Conservation (phyloP, 1,140 invertebrate species). For the Meteorus sp. region DNA sequence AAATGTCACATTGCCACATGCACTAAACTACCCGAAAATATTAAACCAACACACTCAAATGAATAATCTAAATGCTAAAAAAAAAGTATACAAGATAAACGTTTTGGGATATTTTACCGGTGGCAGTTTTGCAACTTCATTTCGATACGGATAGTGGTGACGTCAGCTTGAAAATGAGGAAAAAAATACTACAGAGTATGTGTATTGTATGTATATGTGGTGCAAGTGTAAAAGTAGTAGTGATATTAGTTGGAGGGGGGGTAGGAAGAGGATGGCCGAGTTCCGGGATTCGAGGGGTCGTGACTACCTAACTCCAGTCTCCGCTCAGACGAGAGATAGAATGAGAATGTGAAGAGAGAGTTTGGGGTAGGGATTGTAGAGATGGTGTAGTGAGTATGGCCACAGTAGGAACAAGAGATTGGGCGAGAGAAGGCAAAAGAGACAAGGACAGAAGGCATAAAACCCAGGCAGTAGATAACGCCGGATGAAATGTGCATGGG, state of each 20-base stretch:
- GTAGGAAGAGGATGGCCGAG: background rate
- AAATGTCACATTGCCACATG: too few species aligned
- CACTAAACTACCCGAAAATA: too few species aligned
- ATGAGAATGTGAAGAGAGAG: too few species aligned
- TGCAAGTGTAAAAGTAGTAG: background rate
- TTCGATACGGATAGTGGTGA: slow-evolving; percentile 21
- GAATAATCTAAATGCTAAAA: too few species aligned
- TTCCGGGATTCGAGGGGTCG: slow-evolving; percentile 2
- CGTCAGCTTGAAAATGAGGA: slow-evolving; percentile 10
- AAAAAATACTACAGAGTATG: too few species aligned
- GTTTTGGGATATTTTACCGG: too few species aligned
- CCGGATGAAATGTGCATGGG: slow-evolving; percentile 30
- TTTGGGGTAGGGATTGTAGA: too few species aligned
- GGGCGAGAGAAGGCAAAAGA: background rate
- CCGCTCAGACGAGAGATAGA: background rate
- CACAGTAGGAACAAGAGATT: background rate
- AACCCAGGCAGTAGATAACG: slow-evolving; percentile 27
- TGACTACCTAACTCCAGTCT: background rate
- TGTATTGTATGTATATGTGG: too few species aligned
- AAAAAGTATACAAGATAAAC: too few species aligned
- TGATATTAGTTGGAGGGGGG: background rate
- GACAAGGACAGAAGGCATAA: background rate
- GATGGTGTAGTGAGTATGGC: too few species aligned
- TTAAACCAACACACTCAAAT: too few species aligned
- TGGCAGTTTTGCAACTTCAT: slow-evolving; percentile 18